Conservation (phyloP, 2,113 vertebrate genomes). For the Colaptes auratus region DNA sequence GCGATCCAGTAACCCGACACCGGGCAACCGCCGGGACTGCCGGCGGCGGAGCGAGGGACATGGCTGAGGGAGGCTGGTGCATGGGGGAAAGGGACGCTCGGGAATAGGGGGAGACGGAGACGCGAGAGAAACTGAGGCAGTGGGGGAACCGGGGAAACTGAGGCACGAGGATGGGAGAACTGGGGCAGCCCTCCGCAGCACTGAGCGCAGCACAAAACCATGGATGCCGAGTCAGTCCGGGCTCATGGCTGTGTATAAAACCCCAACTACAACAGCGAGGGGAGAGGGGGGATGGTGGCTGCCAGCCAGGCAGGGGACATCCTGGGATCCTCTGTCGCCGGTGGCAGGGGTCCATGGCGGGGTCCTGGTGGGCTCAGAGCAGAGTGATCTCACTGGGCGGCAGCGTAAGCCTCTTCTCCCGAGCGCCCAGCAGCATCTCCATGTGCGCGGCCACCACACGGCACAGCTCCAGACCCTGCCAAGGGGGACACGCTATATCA, state of each 20-base stretch:
- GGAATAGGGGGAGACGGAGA: background rate
- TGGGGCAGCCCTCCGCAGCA: background rate
- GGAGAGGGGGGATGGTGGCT: background rate
- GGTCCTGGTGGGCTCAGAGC: constrained; percentile 71
- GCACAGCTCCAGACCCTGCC: constrained; percentile 92
- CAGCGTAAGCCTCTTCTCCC: constrained; percentile 91
- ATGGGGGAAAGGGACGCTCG: background rate
- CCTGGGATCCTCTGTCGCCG: background rate
- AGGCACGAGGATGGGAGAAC: background rate
- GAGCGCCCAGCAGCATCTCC: constrained; percentile 88
- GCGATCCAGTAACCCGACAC: background rate
- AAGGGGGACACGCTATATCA: background rate
- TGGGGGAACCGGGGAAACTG: background rate
- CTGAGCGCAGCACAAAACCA: background rate
- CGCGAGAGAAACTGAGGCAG: background rate
- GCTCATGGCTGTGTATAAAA: background rate
- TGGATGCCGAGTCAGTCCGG: background rate
- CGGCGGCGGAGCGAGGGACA: background rate
- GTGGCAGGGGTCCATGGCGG: rapidly evolving
- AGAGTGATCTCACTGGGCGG: constrained; percentile 97
- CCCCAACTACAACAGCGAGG: background rate
- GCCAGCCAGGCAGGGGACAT: background rate
- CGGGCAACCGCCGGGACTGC: background rate
- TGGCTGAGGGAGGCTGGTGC: background rate
- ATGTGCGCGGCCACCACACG: constrained; percentile 91